Evolutionary conservation across 1,140 invertebrate species (phyloP), one percentile per base, ranked within the genome.

Genomic region (Chironomus striatipennis): DNA sequence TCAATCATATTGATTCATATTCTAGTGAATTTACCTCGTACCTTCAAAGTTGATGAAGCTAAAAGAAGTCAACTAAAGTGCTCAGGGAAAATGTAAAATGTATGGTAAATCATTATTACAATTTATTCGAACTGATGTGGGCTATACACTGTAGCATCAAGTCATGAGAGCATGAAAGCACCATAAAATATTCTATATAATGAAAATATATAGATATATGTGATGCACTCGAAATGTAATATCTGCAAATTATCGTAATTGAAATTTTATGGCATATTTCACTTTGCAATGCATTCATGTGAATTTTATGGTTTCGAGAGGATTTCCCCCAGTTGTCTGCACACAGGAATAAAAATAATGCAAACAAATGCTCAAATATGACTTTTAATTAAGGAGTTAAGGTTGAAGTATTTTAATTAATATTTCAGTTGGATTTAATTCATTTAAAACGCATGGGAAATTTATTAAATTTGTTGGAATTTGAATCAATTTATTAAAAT

Each of bases 181-280:
- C n/a, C 47, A 57, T 57, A 57, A 57, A 47, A 57, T n/a, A 57
- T 57, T n/a, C 24, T 57, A n/a, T 57, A 57, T n/a, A 57, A 15
- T 57, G 47, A 57, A 57, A n/a, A 57, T 34, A 57, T 57, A 57
- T 57, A n/a, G n/a, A 57, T 10, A 15, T 10, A 47, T n/a, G 47
- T n/a, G 47, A 57, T 57, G 47, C 47, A 57, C 47, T 57, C 47
- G 47, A 57, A n/a, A 57, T 57, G 47, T 57, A 57, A 57, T 57
- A 15, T 57, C 47, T 57, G 47, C 47, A 57, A 57, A 57, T 57
- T 57, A 57, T 57, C 47, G 47, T 57, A 57, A 57, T 57, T 57
- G 47, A 57, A 57, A 57, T 57, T 57, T 57, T 57, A 57, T 57
- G 47, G 47, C 47, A 57, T 57, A 57, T 57, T 57, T 57, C 47